Evolutionary conservation across 2,888 invertebrate species (phyloP).

Genomic region (Argyresthia goedartella): DNA sequence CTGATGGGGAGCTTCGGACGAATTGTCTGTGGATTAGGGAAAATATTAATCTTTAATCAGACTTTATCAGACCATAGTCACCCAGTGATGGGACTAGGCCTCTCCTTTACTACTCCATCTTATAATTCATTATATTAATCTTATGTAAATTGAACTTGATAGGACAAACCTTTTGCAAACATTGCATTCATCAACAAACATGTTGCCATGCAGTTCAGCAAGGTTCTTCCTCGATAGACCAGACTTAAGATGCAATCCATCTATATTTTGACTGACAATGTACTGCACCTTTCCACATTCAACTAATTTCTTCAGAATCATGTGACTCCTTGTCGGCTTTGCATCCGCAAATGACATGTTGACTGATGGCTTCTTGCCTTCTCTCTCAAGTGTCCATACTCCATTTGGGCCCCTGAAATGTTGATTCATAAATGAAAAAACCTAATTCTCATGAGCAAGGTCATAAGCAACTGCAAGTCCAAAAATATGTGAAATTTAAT

Average conservation of each 20-base stretch:
- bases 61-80: too few species aligned
- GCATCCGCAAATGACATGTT: conserved; percentile 93
- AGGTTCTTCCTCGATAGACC: conserved; percentile 85
- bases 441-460: background rate
- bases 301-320: conserved; percentile 88
- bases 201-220: conserved; percentile 97
- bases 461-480: background rate
- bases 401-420: conserved; percentile 88
- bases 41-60: background rate
- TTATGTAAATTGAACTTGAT: too few species aligned
- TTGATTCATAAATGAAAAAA: background rate
- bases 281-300: conserved; percentile 79
- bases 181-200: conserved; percentile 95
- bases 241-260: conserved; percentile 94
- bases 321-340: conserved; percentile 92
- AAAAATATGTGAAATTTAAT: too few species aligned
- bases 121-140: too few species aligned
- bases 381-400: conserved; percentile 95
- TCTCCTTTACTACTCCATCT: too few species aligned
- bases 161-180: conserved; percentile 79
- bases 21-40: conserved; percentile 74
- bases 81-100: too few species aligned
- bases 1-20: conserved; percentile 80
- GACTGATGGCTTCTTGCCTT: conserved; percentile 86
- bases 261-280: conserved; percentile 97